Evolutionary conservation across 2,113 vertebrate species (phyloP).

Genomic region (Syngnathus typhle): DNA sequence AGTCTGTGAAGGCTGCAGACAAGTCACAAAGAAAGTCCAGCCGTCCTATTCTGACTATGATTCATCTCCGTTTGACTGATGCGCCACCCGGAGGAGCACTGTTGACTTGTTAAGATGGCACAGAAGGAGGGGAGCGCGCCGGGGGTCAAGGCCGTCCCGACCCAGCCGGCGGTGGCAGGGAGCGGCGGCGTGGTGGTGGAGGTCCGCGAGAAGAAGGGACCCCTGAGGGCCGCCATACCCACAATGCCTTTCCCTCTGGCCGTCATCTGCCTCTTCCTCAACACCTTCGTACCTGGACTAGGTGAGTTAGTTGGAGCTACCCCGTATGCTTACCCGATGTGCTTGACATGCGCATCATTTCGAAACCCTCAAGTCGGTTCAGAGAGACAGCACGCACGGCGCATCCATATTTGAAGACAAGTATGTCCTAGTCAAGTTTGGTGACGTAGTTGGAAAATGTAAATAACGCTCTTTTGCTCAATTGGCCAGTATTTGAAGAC

Average conservation of each 20-base stretch:
- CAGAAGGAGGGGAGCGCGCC: slow-evolving; percentile 52
- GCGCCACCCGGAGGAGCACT: too few species aligned
- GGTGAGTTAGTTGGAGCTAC: slow-evolving; percentile 72
- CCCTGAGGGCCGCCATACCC: slow-evolving; percentile 89
- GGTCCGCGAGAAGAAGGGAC: slow-evolving; percentile 93
- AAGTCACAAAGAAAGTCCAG: neutral
- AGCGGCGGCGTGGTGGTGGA: slow-evolving; percentile 90
- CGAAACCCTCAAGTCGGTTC: too few species aligned
- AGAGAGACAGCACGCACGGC: too few species aligned
- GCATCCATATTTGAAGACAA: too few species aligned
- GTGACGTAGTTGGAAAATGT: too few species aligned
- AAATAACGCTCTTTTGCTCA: too few species aligned
- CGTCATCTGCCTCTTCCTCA: slow-evolving; percentile 92
- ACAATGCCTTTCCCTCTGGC: slow-evolving; percentile 95
- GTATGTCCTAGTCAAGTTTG: too few species aligned
- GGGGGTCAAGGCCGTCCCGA: slow-evolving; percentile 44
- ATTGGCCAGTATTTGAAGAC: too few species aligned
- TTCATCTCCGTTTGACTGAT: neutral
- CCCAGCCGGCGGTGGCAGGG: slow-evolving; percentile 63
- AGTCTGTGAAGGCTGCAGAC: neutral
- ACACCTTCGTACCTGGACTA: slow-evolving; percentile 93
- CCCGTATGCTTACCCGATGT: too few species aligned
- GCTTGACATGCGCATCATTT: too few species aligned
- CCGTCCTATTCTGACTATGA: neutral
- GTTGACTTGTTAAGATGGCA: slow-evolving; percentile 40